phyloP scores from a whole-genome alignment of 1,140 invertebrate genomes.

The Drosophila suzukii region DNA sequence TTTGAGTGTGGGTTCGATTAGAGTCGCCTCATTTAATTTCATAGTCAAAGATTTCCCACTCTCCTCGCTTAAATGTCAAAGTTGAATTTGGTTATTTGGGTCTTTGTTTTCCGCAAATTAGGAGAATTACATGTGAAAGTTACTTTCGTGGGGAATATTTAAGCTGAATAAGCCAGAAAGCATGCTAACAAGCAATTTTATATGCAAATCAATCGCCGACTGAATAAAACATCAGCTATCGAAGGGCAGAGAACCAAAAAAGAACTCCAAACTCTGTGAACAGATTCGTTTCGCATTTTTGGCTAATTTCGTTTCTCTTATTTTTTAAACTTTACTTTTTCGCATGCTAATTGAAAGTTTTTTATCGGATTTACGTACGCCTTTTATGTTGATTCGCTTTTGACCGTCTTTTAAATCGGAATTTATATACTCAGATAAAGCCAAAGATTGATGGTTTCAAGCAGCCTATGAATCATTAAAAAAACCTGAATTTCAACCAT shows the following conservation, averaged over 20 bases:
- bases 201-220: slow-evolving; percentile 64
- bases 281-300: slow-evolving; percentile 41
- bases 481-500: slow-evolving; percentile 29
- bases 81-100: slow-evolving; percentile 39
- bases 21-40: slow-evolving; percentile 28
- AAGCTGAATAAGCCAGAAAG: slow-evolving; percentile 28
- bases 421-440: slow-evolving; percentile 53
- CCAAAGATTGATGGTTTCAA: slow-evolving; percentile 56
- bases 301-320: slow-evolving; percentile 31
- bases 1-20: slow-evolving; percentile 25
- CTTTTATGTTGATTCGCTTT: slow-evolving; percentile 25
- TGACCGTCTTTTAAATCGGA: slow-evolving; percentile 38
- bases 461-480: slow-evolving; percentile 50
- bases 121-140: slow-evolving; percentile 49
- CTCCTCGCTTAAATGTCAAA: slow-evolving; percentile 53
- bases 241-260: slow-evolving; percentile 7
- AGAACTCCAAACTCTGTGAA: neutral
- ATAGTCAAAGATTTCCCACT: slow-evolving; percentile 44
- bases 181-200: slow-evolving; percentile 69
- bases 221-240: slow-evolving; percentile 71
- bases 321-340: slow-evolving; percentile 38
- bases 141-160: slow-evolving; percentile 40
- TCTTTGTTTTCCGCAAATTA: slow-evolving; percentile 1
- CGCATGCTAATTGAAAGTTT: slow-evolving; percentile 56
- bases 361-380: slow-evolving; percentile 34